Conservation (phyloP, 2,113 vertebrate species). For the Phaethornis superciliosus region DNA sequence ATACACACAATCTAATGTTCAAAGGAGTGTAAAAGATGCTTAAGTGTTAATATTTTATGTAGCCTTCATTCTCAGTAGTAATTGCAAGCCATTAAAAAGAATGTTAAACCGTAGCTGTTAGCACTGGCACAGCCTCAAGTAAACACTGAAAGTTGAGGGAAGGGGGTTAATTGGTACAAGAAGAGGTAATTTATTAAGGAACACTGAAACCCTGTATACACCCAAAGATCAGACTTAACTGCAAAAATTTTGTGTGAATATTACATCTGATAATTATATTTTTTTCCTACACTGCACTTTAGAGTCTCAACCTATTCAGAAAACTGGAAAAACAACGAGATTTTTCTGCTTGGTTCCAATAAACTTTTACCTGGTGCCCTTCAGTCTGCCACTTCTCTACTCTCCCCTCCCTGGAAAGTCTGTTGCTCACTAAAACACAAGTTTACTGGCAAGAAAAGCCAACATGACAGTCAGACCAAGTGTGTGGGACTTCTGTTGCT, state of each 20-base stretch:
- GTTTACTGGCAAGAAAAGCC: slow-evolving; percentile 3
- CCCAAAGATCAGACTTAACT: slow-evolving; percentile 39
- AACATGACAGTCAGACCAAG: neutral
- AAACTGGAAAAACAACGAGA: slow-evolving; percentile 19
- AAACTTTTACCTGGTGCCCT: slow-evolving; percentile 71
- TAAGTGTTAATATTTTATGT: slow-evolving; percentile 79
- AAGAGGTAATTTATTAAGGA: slow-evolving; percentile 81
- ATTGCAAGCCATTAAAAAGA: slow-evolving; percentile 77
- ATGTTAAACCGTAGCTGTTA: slow-evolving; percentile 76
- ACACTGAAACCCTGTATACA: slow-evolving; percentile 76
- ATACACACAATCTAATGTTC: slow-evolving; percentile 71
- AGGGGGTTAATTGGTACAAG: slow-evolving; percentile 81
- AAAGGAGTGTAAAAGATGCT: slow-evolving; percentile 79
- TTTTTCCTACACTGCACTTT: slow-evolving; percentile 40
- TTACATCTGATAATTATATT: slow-evolving; percentile 64
- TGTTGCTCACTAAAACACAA: slow-evolving; percentile 17
- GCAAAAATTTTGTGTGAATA: slow-evolving; percentile 51
- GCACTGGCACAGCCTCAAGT: slow-evolving; percentile 75
- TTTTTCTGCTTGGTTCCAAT: slow-evolving; percentile 32
- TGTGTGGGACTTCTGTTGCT: neutral
- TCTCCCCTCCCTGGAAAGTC: neutral
- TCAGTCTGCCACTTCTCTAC: slow-evolving; percentile 49
- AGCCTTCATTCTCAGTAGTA: slow-evolving; percentile 69
- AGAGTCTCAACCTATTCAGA: slow-evolving; percentile 8
- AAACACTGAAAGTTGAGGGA: slow-evolving; percentile 72